Evolutionary conservation across 2,888 invertebrate species (phyloP), one percentile per base, ranked within the genome.

Genomic region (Andrena minutula): DNA sequence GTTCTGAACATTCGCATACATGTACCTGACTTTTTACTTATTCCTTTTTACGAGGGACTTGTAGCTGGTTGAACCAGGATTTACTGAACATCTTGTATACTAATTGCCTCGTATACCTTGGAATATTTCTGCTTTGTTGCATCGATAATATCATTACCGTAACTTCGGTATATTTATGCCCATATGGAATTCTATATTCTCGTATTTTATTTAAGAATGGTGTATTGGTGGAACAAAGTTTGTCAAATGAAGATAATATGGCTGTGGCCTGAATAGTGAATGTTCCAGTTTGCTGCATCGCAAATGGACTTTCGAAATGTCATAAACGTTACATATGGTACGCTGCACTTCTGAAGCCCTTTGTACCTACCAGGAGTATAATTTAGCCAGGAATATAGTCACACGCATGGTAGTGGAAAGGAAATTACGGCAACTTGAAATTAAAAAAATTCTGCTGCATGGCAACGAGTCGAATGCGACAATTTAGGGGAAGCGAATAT

Each of bases 291-390:
- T 10, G 53, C 23, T 53, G 68, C 20, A 35, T 23, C 20, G 23
- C 23, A 32, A 53, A 68, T 53, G 32, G 53, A 32, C 32, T 68
- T 53, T 68, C 68, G 35, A 28, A 16, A 28, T 16, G 58, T 28
- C 12, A 16, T 28, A 28, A 26, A 16, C 28, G 28, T 28, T 28
- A 26, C 28, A n/a, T 26, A 32, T 1, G 68, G 20, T 32, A 53
- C 32, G 23, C n/a, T 23, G 23, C 23, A 23, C 16, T 32, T 7
- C 23, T 23, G 53, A 16, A 58, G 26, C 23, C 35, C 7, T 53
- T 35, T 23, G 2, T 7, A 12, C 32, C 12, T 8, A 16, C 30
- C 16, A 16, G 41, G 16, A 41, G 41, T 41, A 12, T 68, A 53
- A 68, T 53, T 53, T 23, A 30, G 1, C 1, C 53, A 7, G 32